Conservation (phyloP, 2,113 vertebrate genomes). For the Cisticola juncidis region DNA sequence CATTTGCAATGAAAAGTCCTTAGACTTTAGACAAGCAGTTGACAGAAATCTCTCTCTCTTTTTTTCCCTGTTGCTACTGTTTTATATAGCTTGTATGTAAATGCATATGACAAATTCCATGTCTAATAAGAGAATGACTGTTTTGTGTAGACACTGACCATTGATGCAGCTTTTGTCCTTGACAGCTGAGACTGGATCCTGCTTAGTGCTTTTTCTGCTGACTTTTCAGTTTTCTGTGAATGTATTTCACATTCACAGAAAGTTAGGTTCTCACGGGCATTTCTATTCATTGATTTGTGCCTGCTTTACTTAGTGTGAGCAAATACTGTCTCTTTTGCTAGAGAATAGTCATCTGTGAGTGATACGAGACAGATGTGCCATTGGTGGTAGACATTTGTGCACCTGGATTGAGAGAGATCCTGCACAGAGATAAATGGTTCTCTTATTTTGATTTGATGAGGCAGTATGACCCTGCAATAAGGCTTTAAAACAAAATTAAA, state of each 20-base stretch:
- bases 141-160: not conserved
- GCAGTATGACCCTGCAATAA: not conserved
- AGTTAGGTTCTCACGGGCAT: not conserved
- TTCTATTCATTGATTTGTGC: not conserved
- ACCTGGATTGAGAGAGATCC: not conserved
- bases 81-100: not conserved
- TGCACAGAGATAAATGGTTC: not conserved
- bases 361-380: rapidly evolving
- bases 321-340: not conserved
- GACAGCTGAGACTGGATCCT: not conserved
- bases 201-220: not conserved
- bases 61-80: not conserved
- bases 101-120: not conserved
- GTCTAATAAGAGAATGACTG: not conserved
- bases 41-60: not conserved
- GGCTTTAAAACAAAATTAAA: not conserved
- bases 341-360: rapidly evolving
- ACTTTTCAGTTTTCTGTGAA: not conserved
- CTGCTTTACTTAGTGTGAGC: not conserved
- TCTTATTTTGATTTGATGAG: not conserved
- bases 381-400: not conserved
- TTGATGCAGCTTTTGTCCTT: not conserved
- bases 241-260: not conserved
- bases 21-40: not conserved
- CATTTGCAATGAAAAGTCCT: not conserved